Evolutionary conservation across 2,113 vertebrate species (phyloP).

Genomic region (Cisticola juncidis): DNA sequence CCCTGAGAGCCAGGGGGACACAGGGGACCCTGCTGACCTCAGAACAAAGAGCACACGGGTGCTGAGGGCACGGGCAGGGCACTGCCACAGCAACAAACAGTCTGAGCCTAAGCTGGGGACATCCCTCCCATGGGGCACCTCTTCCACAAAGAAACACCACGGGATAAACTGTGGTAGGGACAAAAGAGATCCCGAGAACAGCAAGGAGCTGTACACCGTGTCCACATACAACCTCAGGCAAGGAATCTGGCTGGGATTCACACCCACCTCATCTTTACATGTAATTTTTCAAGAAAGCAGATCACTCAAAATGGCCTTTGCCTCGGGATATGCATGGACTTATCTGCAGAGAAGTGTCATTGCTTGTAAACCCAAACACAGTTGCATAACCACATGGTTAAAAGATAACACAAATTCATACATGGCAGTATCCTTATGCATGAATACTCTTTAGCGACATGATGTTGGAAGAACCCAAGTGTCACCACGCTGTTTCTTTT

Average conservation of each 20-base stretch:
- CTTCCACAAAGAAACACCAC: not conserved
- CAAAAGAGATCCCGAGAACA: not conserved
- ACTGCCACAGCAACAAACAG: not conserved
- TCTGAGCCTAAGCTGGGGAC: not conserved
- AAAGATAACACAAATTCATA: conserved; percentile 1
- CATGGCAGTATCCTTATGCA: not conserved
- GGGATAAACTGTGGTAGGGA: not conserved
- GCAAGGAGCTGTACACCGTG: not conserved
- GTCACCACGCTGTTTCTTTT: not conserved
- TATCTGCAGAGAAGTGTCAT: not conserved
- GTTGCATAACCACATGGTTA: conserved; percentile 18
- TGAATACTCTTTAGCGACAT: not conserved
- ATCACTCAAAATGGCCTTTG: not conserved
- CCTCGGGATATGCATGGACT: not conserved
- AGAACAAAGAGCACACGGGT: not conserved
- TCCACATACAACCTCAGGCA: not conserved
- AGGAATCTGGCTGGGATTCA: not conserved
- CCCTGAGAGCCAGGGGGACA: not conserved
- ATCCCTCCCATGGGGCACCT: not conserved
- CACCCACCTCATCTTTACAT: not conserved
- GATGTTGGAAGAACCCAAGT: not conserved
- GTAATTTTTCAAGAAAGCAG: not conserved
- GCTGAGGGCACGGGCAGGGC: not conserved
- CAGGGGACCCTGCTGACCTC: not conserved
- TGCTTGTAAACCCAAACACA: not conserved